Evolutionary conservation across 23 tunicate genomes (phyloP), one percentile per base, ranked within the genome.

Genomic region (Diplosoma virens): DNA sequence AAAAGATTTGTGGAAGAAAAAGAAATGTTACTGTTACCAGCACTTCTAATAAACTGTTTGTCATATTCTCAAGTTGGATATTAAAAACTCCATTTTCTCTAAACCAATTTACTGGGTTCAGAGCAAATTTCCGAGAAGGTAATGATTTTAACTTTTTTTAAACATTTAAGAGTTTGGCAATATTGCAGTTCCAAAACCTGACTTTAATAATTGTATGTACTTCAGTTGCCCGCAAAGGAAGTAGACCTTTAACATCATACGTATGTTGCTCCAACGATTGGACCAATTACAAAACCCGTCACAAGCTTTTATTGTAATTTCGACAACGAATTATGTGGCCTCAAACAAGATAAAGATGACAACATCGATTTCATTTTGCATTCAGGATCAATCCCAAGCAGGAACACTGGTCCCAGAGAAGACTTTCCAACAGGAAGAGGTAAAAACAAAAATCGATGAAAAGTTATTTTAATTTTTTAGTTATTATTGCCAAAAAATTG

Each of bases 1-100:
- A 64, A 25, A 80, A 66, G 9, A 81, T 93, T 61, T 93, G 98
- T 82, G 98, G 94, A 70, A 58, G 60, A 11, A 53, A 82, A 9
- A 9, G 11, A 14, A 41, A 14, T 7, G 14, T 41, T 41, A 14
- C 14, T 41, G 50, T 41, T 14, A 41, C 50, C 11, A 41, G 50
- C 50, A 88, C 88, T 7, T 83, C 79, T 6, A 58, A 59, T 23
- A 68, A 26, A 30, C 47, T 88, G 95, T 88, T 78, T 79, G 64
- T 88, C 35, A 88, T 88, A 24, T 88, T 88, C 75, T 47, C 88
- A 2, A 73, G 87, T 21, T 84, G 82, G 33, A 55, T 82, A 0
- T 56, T 35, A n/a, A 67, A 66, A 24, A 78, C 46, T 37, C 16
- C 83, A 28, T 55, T n/a, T n/a, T n/a, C n/a, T n/a, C n/a, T n/a